Evolutionary conservation across 1,140 invertebrate genomes (phyloP).

Genomic region (Aphis gossypii): DNA sequence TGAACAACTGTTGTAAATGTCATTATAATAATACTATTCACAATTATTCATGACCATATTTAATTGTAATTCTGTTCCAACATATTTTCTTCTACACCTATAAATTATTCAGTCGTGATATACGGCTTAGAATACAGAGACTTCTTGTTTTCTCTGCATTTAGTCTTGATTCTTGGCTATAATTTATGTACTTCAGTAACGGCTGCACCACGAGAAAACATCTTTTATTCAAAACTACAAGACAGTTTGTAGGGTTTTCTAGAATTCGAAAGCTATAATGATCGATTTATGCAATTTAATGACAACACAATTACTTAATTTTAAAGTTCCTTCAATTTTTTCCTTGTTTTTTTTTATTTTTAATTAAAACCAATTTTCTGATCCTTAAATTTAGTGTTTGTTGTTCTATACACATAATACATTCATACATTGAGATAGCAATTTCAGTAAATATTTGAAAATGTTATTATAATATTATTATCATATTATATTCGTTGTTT

Average conservation of each 20-base stretch:
- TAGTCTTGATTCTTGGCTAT: neutral
- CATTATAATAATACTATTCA: neutral
- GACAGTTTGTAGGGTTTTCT: neutral
- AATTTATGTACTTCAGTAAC: slow-evolving; percentile 33
- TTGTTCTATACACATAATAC: neutral
- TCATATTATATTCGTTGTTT: neutral
- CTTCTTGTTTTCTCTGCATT: neutral
- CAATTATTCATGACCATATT: neutral
- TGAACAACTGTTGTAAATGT: neutral
- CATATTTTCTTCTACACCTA: slow-evolving; percentile 17
- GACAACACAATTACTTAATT: neutral
- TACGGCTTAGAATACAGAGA: neutral
- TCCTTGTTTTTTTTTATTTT: neutral
- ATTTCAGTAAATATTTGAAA: neutral
- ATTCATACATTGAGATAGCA: neutral
- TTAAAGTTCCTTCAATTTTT: neutral
- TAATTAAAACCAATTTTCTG: neutral
- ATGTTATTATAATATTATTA: too few species aligned
- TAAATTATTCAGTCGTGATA: slow-evolving; percentile 27
- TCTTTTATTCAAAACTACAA: slow-evolving; percentile 43
- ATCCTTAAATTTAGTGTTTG: neutral
- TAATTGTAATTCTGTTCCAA: slow-evolving; percentile 29
- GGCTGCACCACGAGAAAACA: slow-evolving; percentile 21
- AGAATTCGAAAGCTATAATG: neutral
- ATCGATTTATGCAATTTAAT: slow-evolving; percentile 23